Conservation (phyloP, 2,113 vertebrate genomes). For the Sylvia atricapilla region DNA sequence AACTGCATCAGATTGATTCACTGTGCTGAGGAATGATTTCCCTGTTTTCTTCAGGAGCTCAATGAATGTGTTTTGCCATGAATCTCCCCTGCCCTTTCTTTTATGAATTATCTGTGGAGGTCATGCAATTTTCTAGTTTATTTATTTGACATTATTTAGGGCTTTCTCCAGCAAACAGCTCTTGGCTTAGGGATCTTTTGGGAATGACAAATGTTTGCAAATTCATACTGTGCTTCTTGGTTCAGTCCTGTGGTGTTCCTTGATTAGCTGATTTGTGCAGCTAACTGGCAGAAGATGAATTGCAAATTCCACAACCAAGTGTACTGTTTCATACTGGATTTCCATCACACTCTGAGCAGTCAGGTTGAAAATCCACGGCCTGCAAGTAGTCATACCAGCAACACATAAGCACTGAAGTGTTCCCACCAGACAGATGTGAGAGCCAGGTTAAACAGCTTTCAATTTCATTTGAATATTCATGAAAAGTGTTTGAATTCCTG, state of each 20-base stretch:
- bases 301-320: conserved; percentile 1
- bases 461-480: conserved; percentile 44
- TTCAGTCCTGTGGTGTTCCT: background rate
- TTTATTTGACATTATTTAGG: background rate
- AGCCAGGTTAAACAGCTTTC: conserved; percentile 48
- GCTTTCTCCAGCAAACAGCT: background rate
- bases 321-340: background rate
- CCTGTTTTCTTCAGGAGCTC: background rate
- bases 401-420: conserved; percentile 1
- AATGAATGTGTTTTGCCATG: background rate
- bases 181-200: background rate
- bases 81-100: background rate
- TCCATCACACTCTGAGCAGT: background rate
- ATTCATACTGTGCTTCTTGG: background rate
- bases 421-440: conserved; percentile 48
- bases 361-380: conserved; percentile 29
- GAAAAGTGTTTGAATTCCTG: background rate
- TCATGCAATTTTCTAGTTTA: background rate
- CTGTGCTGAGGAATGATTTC: background rate
- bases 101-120: background rate
- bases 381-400: background rate
- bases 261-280: conserved; percentile 6
- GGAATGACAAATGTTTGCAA: background rate
- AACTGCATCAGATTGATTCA: background rate
- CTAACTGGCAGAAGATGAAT: background rate